Evolutionary conservation across 2,797 vertebrate genomes (phyloP).

Genomic region (Eutrigla gurnardus): DNA sequence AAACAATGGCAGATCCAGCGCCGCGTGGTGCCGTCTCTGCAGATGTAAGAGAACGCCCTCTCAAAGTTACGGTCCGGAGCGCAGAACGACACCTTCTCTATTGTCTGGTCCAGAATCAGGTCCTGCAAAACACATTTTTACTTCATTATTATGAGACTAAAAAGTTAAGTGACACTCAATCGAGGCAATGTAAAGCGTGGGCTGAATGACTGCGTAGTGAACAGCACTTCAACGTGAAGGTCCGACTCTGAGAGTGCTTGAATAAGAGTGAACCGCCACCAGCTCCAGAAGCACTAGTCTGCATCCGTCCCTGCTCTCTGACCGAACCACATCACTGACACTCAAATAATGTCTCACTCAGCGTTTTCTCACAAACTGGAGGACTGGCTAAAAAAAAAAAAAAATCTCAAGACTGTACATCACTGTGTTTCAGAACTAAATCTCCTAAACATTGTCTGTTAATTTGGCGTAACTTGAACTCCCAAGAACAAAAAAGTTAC

Average conservation of each 20-base stretch:
- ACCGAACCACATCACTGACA: neutral
- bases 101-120: conserved; percentile 98
- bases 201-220: conserved; percentile 19
- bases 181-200: neutral
- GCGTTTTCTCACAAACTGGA: too few species aligned
- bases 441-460: too few species aligned
- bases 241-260: neutral
- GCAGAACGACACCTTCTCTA: conserved; percentile 99
- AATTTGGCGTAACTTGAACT: too few species aligned
- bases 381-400: neutral
- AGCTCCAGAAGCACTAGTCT: neutral
- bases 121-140: conserved; percentile 82
- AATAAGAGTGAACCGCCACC: neutral
- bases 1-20: conserved; percentile 99
- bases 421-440: neutral
- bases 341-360: neutral
- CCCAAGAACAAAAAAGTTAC: too few species aligned
- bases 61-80: conserved; percentile 99
- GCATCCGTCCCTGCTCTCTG: neutral
- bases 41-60: conserved; percentile 98
- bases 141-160: neutral
- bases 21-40: conserved; percentile 96
- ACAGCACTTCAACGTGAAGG: conserved; percentile 16
- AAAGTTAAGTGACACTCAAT: conserved; percentile 7
- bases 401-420: neutral